Evolutionary conservation across 2,888 invertebrate genomes (phyloP), one percentile per base, ranked within the genome.

Genomic region (Athalia cordata): DNA sequence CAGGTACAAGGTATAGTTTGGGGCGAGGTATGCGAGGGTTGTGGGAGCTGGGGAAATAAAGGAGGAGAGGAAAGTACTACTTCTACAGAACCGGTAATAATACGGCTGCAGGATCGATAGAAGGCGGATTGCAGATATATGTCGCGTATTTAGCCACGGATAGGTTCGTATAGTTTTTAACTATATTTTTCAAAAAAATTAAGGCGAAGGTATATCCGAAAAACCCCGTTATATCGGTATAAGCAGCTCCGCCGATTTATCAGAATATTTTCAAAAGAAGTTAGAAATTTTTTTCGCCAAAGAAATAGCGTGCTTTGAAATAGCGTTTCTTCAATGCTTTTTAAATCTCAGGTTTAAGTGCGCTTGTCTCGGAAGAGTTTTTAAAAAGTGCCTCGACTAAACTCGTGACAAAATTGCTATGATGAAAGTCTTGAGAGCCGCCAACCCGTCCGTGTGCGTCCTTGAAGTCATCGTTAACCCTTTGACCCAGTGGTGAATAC

Each of bases 41-140:
- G 9, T 49, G 49, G 15, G 75, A 75, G 75, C 75, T 50, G 47
- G 62, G 50, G 75, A 29, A 29, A 29, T 15, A 59, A 72, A 61
- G 75, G 62, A 64, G 75, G 50, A 64, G 62, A n/a, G 47, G 15
- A 50, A 62, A 29, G 62, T 75, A 50, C 75, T 11, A 62, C 62
- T 75, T 62, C 72, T 59, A 72, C 55, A 74, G 74, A 62, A 62
- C 15, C 50, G 45, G 62, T 75, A 75, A 64, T 75, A 75, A 75
- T 75, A 74, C 62, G 62, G 55, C 47, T 72, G 15, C 62, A 8
- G 29, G 62, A 62, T 75, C 75, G 64, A 75, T 75, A 75, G 75
- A 75, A 75, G 75, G 75, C 50, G 75, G 75, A 64, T 62, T 49
- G 11, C 49, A 61, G 62, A 75, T 57, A 7, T 4, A 3, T 4